Evolutionary conservation across 2,113 vertebrate species (phyloP).

Genomic region (Protomyctophum bolini): DNA sequence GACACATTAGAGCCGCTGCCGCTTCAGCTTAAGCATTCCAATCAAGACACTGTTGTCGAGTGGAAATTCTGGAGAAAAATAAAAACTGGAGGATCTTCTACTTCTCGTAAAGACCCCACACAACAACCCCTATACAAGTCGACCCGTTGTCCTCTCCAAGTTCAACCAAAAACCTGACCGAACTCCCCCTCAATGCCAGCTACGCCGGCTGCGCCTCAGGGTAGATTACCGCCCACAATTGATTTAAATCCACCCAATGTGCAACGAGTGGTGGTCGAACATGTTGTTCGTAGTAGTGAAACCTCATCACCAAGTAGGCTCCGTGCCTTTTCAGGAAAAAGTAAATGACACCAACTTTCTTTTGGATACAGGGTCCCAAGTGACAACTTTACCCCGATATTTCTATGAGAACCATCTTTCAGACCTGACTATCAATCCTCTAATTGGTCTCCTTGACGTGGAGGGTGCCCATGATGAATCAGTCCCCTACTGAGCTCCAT

Average conservation of each 20-base stretch:
- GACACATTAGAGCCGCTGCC: no score
- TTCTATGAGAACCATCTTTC: no score
- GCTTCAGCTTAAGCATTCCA: no score
- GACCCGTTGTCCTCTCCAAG: neutral
- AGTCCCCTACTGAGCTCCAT: no score
- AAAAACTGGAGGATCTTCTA: neutral
- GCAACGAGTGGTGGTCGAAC: neutral
- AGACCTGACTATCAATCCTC: no score
- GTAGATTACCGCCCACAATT: neutral
- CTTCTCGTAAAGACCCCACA: neutral
- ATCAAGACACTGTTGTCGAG: neutral
- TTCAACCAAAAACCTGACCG: constrained; percentile 1
- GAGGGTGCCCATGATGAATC: neutral
- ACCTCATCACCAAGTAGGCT: neutral
- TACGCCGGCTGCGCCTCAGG: neutral
- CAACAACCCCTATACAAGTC: neutral
- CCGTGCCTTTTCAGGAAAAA: neutral
- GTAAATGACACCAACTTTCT: no score
- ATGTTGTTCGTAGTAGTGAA: constrained; percentile 1
- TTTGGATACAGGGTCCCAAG: no score
- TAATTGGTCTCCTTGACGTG: neutral
- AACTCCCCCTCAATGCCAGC: neutral
- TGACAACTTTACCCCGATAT: no score
- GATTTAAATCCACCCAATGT: neutral
- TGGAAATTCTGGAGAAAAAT: neutral